A percentile compares a stretch with the other conserved stretches of the same genome.
These are phyloP conservation scores for Axea sp. DNA, from an alignment of 2,888 invertebrate species.

Conservation along the genomic window DNA sequence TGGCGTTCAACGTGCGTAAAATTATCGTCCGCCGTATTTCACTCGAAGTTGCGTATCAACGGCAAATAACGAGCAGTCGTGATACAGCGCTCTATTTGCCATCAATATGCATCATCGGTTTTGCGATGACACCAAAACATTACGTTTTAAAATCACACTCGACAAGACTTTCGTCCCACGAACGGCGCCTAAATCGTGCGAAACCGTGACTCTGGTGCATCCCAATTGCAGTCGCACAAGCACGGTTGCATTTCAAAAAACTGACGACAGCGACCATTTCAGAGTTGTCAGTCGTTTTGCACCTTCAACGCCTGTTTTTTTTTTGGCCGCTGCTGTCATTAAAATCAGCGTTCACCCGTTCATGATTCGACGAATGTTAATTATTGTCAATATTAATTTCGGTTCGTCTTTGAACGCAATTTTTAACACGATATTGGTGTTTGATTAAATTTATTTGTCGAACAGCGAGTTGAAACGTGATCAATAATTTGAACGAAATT, in stretches of 20 bases:
- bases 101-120: slow-evolving; percentile 56
- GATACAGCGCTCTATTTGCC: slow-evolving; percentile 63
- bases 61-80: slow-evolving; percentile 61
- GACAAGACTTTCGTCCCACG: slow-evolving; percentile 19
- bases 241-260: too few relatives aligned
- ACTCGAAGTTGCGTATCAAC: slow-evolving; percentile 64
- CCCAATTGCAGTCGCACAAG: background rate
- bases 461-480: background rate
- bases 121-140: slow-evolving; percentile 46
- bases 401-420: too few relatives aligned
- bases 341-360: too few relatives aligned
- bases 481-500: slow-evolving; percentile 20
- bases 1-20: slow-evolving; percentile 64
- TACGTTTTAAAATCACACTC: slow-evolving; percentile 52
- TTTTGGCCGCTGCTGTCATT: too few relatives aligned
- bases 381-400: too few relatives aligned
- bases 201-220: too few relatives aligned
- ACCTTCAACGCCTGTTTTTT: too few relatives aligned
- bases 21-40: slow-evolving; percentile 69
- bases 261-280: too few relatives aligned
- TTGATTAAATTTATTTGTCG: slow-evolving; percentile 25
- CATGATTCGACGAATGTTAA: too few relatives aligned
- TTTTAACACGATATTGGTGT: slow-evolving; percentile 26
- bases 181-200: background rate
- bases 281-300: too few relatives aligned